These are phyloP conservation scores for Ceraclea dissimilis DNA, from an alignment of 2,888 invertebrate genomes.

Conservation along the genomic window DNA sequence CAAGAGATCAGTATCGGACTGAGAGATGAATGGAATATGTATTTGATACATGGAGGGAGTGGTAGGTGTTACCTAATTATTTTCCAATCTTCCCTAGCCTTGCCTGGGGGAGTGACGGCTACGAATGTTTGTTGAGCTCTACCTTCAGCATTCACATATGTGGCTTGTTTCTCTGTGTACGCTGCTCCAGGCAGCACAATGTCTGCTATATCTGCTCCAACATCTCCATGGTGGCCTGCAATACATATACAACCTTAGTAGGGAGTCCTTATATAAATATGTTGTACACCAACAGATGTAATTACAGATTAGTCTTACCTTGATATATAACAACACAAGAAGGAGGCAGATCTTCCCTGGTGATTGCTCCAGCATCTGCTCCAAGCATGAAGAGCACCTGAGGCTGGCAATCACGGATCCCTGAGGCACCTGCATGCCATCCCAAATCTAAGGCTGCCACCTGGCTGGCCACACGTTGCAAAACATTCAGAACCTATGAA, in stretches of 20 bases:
- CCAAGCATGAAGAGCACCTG: slow-evolving; percentile 85
- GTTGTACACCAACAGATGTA: too few relatives aligned
- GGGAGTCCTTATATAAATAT: too few relatives aligned
- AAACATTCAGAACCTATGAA: slow-evolving; percentile 79
- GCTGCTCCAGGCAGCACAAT: slow-evolving; percentile 92
- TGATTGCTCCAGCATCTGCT: slow-evolving; percentile 82
- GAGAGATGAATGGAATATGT: not conserved
- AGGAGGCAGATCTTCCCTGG: slow-evolving; percentile 67
- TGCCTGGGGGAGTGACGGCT: slow-evolving; percentile 86
- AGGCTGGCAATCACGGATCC: slow-evolving; percentile 57
- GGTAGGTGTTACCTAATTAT: slow-evolving; percentile 56
- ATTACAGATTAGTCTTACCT: slow-evolving; percentile 41
- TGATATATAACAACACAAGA: slow-evolving; percentile 86
- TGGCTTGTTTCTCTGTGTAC: slow-evolving; percentile 97
- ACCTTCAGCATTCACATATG: slow-evolving; percentile 97
- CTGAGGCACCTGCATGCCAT: slow-evolving; percentile 67
- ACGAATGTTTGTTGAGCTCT: slow-evolving; percentile 83
- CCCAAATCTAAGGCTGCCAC: slow-evolving; percentile 95
- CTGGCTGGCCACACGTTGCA: slow-evolving; percentile 88
- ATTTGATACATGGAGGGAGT: too few relatives aligned
- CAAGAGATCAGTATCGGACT: not conserved
- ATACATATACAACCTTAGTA: not conserved
- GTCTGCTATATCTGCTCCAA: slow-evolving; percentile 88
- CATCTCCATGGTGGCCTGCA: slow-evolving; percentile 94
- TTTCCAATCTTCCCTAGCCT: slow-evolving; percentile 97